Base-by-base conservation (phyloP, 2,888 invertebrate genomes). In the Ochropacha duplaris region DNA sequence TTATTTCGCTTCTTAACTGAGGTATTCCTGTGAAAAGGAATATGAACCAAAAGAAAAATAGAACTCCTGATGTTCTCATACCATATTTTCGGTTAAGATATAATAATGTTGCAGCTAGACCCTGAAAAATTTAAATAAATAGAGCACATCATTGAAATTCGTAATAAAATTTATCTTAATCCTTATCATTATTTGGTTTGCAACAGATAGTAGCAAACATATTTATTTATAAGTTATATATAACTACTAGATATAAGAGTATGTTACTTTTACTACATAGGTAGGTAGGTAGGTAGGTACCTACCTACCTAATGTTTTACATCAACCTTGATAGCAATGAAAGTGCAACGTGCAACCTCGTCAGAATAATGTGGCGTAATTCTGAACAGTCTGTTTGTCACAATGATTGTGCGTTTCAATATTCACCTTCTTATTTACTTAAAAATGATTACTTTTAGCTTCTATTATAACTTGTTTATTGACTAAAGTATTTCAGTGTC, bases 1-100 rank as follows among this genome's bases (percentile, higher is more conserved):
- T 54, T 0, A 93, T 86, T 82, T 95, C 95, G 28, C 95, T 94
- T 71, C 97, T 94, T 71, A 96, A 95, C 66, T 96, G 95, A 2
- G 97, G 93, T 60, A 95, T 90, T 6, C 96, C 96, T 54, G 95
- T 95, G 16, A 98, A 22, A 0, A 94, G 89, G 56, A 97, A 84
- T 0, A 98, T 80, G 16, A 98, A 92, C 98, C 98, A 99, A 88
- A 98, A 99, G 60, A 98, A 85, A 86, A 98, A 98, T 65, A 98
- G 92, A 54, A 97, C 94, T 5, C 98, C 99, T 4, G 99, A 98
- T 8, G 98, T 96, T 74, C 96, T 94, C 69, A 97, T 94, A 11
- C 99, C 99, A 90, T 95, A 94, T 79, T 95, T 96, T 71, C 96
- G 95, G 83, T 98, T 98, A 77, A 96, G 95, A 69, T 95, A 92